These are phyloP conservation scores for Suncus etruscus DNA, from an alignment of 2,113 vertebrate species.

Conservation along the genomic window DNA sequence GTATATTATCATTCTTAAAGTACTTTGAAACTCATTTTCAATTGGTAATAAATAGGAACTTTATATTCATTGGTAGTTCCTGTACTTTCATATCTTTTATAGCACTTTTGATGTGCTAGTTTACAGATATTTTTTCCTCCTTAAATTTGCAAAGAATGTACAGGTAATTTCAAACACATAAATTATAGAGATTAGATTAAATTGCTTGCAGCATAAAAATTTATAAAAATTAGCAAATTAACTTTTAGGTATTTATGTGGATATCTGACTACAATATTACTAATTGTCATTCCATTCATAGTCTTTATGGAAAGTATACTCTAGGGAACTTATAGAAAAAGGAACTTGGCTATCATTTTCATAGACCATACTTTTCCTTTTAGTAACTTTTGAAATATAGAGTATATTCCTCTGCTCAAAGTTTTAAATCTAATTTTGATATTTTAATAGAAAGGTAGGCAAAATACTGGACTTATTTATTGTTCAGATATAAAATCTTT, in stretches of 20 bases:
- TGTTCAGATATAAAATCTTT: not conserved
- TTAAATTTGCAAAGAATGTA: slow-evolving; percentile 5
- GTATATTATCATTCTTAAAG: not conserved
- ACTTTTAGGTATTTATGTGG: slow-evolving; percentile 32
- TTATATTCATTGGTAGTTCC: not conserved
- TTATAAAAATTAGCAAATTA: slow-evolving; percentile 59
- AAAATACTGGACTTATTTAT: not conserved
- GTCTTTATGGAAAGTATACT: slow-evolving; percentile 5
- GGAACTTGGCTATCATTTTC: slow-evolving; percentile 3
- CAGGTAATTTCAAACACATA: slow-evolving; percentile 19
- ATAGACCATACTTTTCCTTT: slow-evolving; percentile 7
- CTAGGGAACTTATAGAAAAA: slow-evolving; percentile 24
- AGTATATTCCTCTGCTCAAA: not conserved
- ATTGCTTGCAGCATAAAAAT: no score
- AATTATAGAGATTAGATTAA: not conserved
- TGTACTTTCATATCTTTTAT: not conserved
- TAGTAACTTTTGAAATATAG: slow-evolving; percentile 52
- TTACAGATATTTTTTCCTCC: not conserved
- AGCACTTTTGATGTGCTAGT: not conserved
- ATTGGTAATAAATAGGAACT: slow-evolving; percentile 9
- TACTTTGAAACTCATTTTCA: slow-evolving; percentile 21
- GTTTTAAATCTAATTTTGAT: slow-evolving; percentile 23
- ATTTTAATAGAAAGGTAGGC: slow-evolving; percentile 7
- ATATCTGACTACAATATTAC: not conserved
- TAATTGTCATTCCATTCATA: not conserved